Base-by-base conservation (phyloP, 2,113 vertebrate genomes). In the Malurus elegans region DNA sequence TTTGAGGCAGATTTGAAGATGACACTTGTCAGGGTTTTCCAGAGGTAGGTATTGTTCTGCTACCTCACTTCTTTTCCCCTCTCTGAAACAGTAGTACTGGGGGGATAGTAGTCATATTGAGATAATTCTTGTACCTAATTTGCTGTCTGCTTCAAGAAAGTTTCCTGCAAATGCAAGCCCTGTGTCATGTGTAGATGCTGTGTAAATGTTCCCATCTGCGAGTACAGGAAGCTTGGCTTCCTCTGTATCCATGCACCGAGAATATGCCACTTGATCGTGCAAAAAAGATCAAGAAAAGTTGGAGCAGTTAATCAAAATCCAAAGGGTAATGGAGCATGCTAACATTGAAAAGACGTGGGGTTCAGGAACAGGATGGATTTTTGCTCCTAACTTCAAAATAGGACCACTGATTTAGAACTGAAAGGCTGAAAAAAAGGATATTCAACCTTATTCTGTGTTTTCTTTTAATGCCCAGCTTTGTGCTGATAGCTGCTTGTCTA, bases 1-100 rank as follows among this genome's bases (percentile, higher is more conserved):
- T 92, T 76, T 71, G 87, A 88, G 32, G 47, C 50, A 95, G 44
- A 34, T 96, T 86, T 97, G 90, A 96, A 91, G 71, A 88, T 82
- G 67, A 36, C 79, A 45, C 18, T 75, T 97, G 42, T 58, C 70
- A 95, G 3, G 0, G 40, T 17, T 66, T 91, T 90, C 44, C 54
- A 85, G 82, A 79, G 32, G 44, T 45, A 92, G 72, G 6, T 75
- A 54, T 20, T 92, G 6, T 88, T 94, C 53, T 65, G 29, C 24
- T 89, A 24, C 57, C 57, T 89, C 66, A 45, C 6, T 44, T 82
- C 31, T 92, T 42, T 78, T 56, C 72, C 31, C 91, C 14, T 88
- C 6, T 82, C 34, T 79, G 78, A 73, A 91, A 76, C 7, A 51
- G 32, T 76, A 92, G 18, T 91, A 60, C 29, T 60, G 34, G 34